Conservation (phyloP, 2,888 invertebrate species). For the Psylliodes chrysocephalus region DNA sequence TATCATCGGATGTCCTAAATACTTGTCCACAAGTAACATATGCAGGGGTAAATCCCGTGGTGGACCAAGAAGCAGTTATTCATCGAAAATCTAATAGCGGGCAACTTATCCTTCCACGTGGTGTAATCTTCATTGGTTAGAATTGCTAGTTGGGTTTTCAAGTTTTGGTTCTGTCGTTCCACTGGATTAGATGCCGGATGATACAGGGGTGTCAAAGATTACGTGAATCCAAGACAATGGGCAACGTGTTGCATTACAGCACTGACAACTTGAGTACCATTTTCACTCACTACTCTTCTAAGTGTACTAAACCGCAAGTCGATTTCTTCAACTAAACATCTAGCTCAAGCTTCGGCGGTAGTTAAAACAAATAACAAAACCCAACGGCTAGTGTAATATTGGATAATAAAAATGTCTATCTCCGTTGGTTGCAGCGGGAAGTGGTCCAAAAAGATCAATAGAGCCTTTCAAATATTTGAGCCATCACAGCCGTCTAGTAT, state of each 20-base stretch:
- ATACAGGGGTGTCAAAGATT: constrained; percentile 23
- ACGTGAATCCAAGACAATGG: constrained; percentile 41
- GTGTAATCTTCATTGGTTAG: too few relatives aligned
- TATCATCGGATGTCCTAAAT: constrained; percentile 48
- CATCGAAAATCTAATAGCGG: constrained; percentile 56
- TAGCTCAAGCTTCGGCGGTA: constrained; percentile 42
- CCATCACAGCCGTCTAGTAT: constrained; percentile 44
- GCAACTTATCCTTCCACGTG: constrained; percentile 47
- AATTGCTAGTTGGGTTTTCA: constrained; percentile 55
- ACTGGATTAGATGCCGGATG: constrained; percentile 37
- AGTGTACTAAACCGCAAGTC: constrained; percentile 55
- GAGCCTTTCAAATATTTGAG: constrained; percentile 49
- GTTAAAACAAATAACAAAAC: constrained; percentile 11
- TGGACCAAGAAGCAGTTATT: constrained; percentile 49
- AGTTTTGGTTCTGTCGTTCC: constrained; percentile 49
- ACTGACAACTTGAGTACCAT: too few relatives aligned
- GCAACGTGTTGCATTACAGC: background rate
- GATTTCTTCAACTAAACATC: constrained; percentile 47
- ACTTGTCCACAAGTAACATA: constrained; percentile 44
- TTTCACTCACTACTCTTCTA: constrained; percentile 43
- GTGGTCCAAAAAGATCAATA: constrained; percentile 51
- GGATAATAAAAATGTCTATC: too few relatives aligned
- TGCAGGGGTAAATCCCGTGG: constrained; percentile 52
- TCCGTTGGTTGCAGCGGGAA: constrained; percentile 40
- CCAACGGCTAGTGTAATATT: constrained; percentile 2